phyloP scores from a whole-genome alignment of 1,140 invertebrate genomes.

The Coelopa frigida region DNA sequence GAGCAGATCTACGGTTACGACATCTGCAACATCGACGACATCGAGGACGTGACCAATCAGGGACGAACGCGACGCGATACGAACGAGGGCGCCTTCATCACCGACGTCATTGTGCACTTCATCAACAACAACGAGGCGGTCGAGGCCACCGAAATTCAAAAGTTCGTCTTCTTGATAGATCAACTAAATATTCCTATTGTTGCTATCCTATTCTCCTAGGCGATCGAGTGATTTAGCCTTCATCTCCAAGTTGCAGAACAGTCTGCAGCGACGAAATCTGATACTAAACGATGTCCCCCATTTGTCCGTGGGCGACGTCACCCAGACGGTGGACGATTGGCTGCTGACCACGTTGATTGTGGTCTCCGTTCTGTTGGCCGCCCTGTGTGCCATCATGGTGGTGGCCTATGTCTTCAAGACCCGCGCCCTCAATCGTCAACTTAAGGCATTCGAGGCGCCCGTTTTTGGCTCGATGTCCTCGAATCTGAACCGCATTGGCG shows the following conservation, averaged over 20 bases:
- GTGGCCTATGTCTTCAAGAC: slow-evolving; percentile 48
- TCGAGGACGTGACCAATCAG: slow-evolving; percentile 34
- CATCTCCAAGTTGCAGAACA: slow-evolving; percentile 41
- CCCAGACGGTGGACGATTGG: slow-evolving; percentile 16
- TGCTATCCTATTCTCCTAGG: no score
- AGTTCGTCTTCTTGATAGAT: no score
- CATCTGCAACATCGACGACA: slow-evolving; percentile 47
- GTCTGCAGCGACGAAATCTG: slow-evolving; percentile 34
- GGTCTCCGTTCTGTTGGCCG: slow-evolving; percentile 45
- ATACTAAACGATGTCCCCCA: slow-evolving; percentile 44
- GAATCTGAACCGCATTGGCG: slow-evolving; percentile 49
- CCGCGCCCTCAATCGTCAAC: slow-evolving; percentile 47
- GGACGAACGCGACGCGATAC: background rate
- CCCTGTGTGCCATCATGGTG: slow-evolving; percentile 46
- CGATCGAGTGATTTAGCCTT: slow-evolving; percentile 45
- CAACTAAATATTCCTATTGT: no score
- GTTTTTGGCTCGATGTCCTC: slow-evolving; percentile 58
- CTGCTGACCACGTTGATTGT: slow-evolving; percentile 46
- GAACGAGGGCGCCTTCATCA: slow-evolving; percentile 42
- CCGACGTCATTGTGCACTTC: slow-evolving; percentile 47
- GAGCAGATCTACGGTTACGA: slow-evolving; percentile 42
- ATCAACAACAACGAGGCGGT: slow-evolving; percentile 47
- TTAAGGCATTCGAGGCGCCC: slow-evolving; percentile 52
- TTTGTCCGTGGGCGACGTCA: slow-evolving; percentile 20
- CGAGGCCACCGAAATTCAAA: slow-evolving; percentile 40